Conservation (phyloP, 2,113 vertebrate species). For the Empidonax alnorum region DNA sequence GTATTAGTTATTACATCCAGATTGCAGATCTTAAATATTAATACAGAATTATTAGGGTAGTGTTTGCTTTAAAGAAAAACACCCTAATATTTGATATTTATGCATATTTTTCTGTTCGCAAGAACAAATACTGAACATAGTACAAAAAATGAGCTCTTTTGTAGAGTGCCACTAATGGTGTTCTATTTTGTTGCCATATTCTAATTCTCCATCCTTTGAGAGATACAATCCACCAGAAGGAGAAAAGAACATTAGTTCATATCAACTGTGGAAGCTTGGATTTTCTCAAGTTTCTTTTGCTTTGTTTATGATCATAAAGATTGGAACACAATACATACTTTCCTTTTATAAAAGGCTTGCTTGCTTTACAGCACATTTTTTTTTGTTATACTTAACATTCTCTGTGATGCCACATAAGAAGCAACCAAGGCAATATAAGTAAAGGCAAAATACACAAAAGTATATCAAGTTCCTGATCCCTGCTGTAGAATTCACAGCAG, state of each 20-base stretch:
- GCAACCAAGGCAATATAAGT: not conserved
- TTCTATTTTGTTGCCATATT: not conserved
- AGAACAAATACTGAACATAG: not conserved
- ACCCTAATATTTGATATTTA: not conserved
- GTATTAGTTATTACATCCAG: not conserved
- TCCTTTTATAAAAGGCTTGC: not conserved
- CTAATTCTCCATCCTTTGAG: not conserved
- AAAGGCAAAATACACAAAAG: constrained; percentile 1
- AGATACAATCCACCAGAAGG: not conserved
- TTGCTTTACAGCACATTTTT: not conserved
- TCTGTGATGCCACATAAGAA: not conserved
- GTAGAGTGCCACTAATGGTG: not conserved
- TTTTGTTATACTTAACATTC: not conserved
- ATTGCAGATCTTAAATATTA: not conserved
- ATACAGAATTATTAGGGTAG: not conserved
- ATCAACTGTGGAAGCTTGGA: not conserved
- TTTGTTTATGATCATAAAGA: not conserved
- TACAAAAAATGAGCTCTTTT: not conserved
- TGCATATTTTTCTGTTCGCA: not conserved
- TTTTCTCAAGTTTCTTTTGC: not conserved
- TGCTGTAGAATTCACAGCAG: not conserved
- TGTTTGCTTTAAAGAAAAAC: not conserved
- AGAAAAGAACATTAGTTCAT: not conserved
- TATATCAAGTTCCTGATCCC: not conserved
- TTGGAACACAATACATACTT: not conserved